Evolutionary conservation across 1,140 invertebrate genomes (phyloP).

Genomic region (Anastrepha obliqua): DNA sequence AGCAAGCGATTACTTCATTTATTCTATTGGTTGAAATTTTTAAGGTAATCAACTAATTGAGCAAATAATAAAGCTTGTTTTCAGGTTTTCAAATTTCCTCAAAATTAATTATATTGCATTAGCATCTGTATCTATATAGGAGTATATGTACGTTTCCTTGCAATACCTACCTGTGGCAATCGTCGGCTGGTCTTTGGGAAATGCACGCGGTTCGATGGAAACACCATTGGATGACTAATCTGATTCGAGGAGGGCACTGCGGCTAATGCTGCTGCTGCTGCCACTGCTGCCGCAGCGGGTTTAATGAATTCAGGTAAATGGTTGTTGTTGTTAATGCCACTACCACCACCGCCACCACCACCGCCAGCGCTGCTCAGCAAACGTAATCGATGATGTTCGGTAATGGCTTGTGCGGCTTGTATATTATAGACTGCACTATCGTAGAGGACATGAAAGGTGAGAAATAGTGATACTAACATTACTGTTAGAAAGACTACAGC

Average conservation of each 20-base stretch:
- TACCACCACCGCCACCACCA: constrained; percentile 32
- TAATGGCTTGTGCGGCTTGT: constrained; percentile 75
- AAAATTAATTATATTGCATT: too few species aligned
- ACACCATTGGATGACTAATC: constrained; percentile 73
- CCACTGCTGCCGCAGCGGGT: constrained; percentile 52
- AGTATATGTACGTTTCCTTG: neutral
- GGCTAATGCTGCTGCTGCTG: constrained; percentile 62
- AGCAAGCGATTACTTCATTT: too few species aligned
- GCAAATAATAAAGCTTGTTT: neutral
- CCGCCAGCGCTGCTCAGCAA: constrained; percentile 59
- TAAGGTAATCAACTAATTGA: neutral
- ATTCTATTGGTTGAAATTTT: too few species aligned
- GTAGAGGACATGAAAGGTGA: constrained; percentile 88
- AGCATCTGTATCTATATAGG: too few species aligned
- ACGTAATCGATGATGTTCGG: constrained; percentile 66
- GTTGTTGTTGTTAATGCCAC: neutral
- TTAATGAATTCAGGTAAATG: constrained; percentile 49
- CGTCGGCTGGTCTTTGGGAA: constrained; percentile 76
- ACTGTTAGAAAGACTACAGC: constrained; percentile 85
- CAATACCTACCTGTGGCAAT: constrained; percentile 76
- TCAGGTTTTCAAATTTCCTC: too few species aligned
- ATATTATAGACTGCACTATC: constrained; percentile 88
- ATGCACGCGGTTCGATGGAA: constrained; percentile 74
- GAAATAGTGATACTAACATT: constrained; percentile 84
- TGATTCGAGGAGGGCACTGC: constrained; percentile 64